These are phyloP conservation scores for Lottia gigantea DNA, from an alignment of 2,888 invertebrate genomes.

Conservation along the genomic window DNA sequence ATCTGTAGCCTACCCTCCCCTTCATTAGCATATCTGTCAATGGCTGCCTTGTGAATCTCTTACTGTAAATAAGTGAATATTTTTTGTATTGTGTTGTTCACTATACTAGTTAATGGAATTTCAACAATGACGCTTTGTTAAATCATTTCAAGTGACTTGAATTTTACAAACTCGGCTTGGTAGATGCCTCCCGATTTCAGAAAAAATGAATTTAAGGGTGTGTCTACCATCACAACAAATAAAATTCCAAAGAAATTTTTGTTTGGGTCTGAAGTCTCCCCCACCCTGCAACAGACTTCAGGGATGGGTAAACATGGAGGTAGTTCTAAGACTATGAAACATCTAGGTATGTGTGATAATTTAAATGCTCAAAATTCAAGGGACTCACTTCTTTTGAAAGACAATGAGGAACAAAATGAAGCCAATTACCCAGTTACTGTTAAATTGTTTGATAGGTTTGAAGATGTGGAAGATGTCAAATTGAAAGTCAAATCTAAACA, in stretches of 20 bases:
- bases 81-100: no score
- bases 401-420: slow-evolving; percentile 12
- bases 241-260: neutral
- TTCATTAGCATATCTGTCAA: slow-evolving; percentile 41
- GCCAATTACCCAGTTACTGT: slow-evolving; percentile 8
- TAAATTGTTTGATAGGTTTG: slow-evolving; percentile 27
- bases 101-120: no score
- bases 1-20: slow-evolving; percentile 30
- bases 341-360: slow-evolving; percentile 38
- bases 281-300: neutral
- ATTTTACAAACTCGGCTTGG: neutral
- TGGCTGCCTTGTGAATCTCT: slow-evolving; percentile 18
- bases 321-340: slow-evolving; percentile 23
- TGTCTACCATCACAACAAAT: neutral
- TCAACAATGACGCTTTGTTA: neutral
- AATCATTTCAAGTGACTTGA: neutral
- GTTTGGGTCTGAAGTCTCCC: neutral
- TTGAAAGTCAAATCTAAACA: slow-evolving; percentile 32
- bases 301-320: neutral
- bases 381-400: slow-evolving; percentile 23
- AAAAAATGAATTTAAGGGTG: slow-evolving; percentile 19
- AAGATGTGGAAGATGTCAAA: slow-evolving; percentile 49
- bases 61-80: no score
- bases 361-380: slow-evolving; percentile 20
- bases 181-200: slow-evolving; percentile 19